Evolutionary conservation across 2,888 invertebrate genomes (phyloP).

Genomic region (Lycophotia porphyrea): DNA sequence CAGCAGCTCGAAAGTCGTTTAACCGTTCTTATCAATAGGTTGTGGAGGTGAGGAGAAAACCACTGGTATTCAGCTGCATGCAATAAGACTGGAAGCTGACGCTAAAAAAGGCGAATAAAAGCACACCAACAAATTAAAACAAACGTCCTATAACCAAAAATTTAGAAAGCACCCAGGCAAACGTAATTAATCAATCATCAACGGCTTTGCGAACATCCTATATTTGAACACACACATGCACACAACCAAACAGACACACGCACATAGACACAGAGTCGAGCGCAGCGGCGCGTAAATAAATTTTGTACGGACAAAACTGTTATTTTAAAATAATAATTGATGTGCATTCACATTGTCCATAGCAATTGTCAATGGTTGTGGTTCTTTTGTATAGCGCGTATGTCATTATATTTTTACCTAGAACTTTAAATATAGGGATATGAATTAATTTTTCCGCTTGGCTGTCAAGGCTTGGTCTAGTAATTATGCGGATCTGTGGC

Average conservation of each 20-base stretch:
- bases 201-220: slow-evolving; percentile 81
- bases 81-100: background rate
- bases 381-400: slow-evolving; percentile 76
- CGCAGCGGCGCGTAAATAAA: slow-evolving; percentile 87
- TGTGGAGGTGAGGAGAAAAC: background rate
- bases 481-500: slow-evolving; percentile 47
- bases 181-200: slow-evolving; percentile 83
- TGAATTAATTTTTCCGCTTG: slow-evolving; percentile 57
- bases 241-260: slow-evolving; percentile 29
- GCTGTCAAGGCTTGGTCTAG: slow-evolving; percentile 50
- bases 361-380: slow-evolving; percentile 81
- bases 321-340: slow-evolving; percentile 90
- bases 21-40: too few relatives aligned
- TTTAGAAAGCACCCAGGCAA: slow-evolving; percentile 79
- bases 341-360: slow-evolving; percentile 80
- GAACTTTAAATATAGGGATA: slow-evolving; percentile 62
- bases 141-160: slow-evolving; percentile 72
- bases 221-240: slow-evolving; percentile 71
- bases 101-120: background rate
- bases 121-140: slow-evolving; percentile 35
- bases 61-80: background rate
- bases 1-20: background rate
- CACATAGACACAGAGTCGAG: slow-evolving; percentile 62
- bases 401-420: slow-evolving; percentile 75
- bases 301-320: slow-evolving; percentile 90